Conservation (phyloP, 2,797 vertebrate species). For the Champsocephalus gunnari region DNA sequence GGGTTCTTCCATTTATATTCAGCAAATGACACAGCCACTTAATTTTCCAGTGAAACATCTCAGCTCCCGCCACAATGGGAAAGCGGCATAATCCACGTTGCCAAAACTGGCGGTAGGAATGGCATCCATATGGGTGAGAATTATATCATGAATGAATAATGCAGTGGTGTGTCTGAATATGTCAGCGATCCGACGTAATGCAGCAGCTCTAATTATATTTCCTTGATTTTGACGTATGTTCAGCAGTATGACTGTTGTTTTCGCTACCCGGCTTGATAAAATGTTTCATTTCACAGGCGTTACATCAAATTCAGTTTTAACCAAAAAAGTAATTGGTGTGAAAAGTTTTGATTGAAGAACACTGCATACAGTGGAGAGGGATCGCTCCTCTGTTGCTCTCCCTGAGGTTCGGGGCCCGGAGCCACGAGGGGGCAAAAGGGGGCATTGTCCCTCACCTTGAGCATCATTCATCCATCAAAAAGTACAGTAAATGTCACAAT, state of each 20-base stretch:
- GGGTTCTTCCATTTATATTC: constrained; percentile 84
- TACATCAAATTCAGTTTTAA: constrained; percentile 42
- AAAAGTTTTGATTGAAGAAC: background rate
- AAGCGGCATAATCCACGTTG: constrained; percentile 55
- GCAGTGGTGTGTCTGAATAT: constrained; percentile 41
- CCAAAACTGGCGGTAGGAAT: constrained; percentile 55
- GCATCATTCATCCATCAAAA: too few species aligned
- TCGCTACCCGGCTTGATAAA: constrained; percentile 54
- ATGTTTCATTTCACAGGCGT: constrained; percentile 62
- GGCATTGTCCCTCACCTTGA: too few species aligned
- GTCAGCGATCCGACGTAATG: constrained; percentile 49
- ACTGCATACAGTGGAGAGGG: too few species aligned
- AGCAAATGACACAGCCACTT: constrained; percentile 80
- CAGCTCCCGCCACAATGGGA: constrained; percentile 57
- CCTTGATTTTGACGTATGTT: constrained; percentile 60
- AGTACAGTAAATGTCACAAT: too few species aligned
- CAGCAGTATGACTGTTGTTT: constrained; percentile 56
- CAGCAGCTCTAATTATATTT: constrained; percentile 64
- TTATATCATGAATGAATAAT: constrained; percentile 74
- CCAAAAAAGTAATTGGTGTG: constrained; percentile 3
- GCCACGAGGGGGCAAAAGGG: too few species aligned
- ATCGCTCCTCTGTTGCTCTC: too few species aligned
- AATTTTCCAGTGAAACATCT: constrained; percentile 80
- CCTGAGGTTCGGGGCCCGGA: too few species aligned
- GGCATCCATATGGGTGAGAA: constrained; percentile 56